Evolutionary conservation across 2,113 vertebrate genomes (phyloP).

Genomic region (Saguinus imperator): DNA sequence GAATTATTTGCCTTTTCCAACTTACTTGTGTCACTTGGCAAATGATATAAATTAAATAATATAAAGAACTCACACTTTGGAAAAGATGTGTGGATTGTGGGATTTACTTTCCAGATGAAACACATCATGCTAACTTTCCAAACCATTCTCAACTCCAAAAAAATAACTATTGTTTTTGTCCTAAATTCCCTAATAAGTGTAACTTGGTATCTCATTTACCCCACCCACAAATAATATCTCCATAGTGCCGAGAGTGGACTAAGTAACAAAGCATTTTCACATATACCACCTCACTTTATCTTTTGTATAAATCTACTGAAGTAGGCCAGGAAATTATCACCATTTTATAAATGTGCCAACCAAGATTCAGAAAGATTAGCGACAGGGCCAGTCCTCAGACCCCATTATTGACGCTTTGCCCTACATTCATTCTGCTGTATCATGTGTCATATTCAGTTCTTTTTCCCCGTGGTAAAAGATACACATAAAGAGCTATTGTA

Average conservation of each 20-base stretch:
- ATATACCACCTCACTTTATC: neutral
- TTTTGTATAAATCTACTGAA: neutral
- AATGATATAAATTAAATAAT: neutral
- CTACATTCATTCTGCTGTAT: neutral
- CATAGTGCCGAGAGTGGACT: too few relatives aligned
- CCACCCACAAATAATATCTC: neutral
- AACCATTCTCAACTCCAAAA: neutral
- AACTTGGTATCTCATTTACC: neutral
- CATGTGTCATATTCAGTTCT: neutral
- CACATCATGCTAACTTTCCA: neutral
- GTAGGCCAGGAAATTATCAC: neutral
- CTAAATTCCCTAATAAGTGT: neutral
- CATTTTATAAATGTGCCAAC: neutral
- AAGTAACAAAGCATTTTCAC: neutral
- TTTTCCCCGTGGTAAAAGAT: neutral
- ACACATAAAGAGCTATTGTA: neutral
- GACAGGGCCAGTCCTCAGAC: neutral
- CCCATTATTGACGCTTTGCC: neutral
- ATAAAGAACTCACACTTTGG: neutral
- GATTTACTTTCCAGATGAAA: neutral
- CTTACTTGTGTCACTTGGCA: neutral
- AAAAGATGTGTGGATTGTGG: neutral
- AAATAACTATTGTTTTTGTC: neutral
- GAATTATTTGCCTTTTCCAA: neutral
- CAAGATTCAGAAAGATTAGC: neutral